phyloP scores from a whole-genome alignment of 2,888 invertebrate species.

The Rhagonycha fulva region DNA sequence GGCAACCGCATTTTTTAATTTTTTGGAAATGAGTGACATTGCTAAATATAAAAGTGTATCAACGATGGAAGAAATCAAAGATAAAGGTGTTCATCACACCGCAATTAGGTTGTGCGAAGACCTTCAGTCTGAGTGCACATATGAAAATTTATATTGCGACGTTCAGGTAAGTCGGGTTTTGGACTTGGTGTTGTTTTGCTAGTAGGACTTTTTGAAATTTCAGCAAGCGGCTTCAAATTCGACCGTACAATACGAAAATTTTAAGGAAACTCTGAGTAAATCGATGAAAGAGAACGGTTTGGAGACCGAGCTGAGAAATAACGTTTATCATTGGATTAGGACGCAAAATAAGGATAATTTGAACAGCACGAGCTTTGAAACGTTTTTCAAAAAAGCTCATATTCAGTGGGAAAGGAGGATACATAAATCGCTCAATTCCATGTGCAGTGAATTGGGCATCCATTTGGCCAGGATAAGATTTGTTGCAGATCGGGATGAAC shows the following conservation, averaged over 20 bases:
- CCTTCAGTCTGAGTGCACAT: constrained; percentile 75
- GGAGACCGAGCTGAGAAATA: constrained; percentile 82
- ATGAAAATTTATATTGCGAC: constrained; percentile 76
- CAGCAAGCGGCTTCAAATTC: constrained; percentile 81
- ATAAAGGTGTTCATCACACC: constrained; percentile 72
- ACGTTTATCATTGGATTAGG: constrained; percentile 81
- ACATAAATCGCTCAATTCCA: constrained; percentile 92
- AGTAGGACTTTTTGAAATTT: constrained; percentile 27
- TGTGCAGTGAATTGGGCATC: constrained; percentile 89
- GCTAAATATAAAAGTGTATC: background rate
- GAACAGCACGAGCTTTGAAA: constrained; percentile 49
- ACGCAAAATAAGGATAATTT: constrained; percentile 54
- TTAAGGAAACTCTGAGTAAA: constrained; percentile 75
- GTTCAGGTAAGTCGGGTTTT: constrained; percentile 66
- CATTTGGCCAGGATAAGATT: constrained; percentile 78
- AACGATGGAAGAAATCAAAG: constrained; percentile 53
- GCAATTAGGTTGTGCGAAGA: constrained; percentile 80
- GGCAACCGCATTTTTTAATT: background rate
- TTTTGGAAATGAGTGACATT: background rate
- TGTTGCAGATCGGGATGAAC: constrained; percentile 79
- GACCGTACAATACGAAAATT: constrained; percentile 75
- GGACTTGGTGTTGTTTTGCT: background rate
- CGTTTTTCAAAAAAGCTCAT: constrained; percentile 83
- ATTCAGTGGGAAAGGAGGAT: constrained; percentile 93
- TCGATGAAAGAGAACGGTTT: constrained; percentile 78